Evolutionary conservation across 2,797 vertebrate genomes (phyloP).

Genomic region (Oryzias dopingdopingensis): DNA sequence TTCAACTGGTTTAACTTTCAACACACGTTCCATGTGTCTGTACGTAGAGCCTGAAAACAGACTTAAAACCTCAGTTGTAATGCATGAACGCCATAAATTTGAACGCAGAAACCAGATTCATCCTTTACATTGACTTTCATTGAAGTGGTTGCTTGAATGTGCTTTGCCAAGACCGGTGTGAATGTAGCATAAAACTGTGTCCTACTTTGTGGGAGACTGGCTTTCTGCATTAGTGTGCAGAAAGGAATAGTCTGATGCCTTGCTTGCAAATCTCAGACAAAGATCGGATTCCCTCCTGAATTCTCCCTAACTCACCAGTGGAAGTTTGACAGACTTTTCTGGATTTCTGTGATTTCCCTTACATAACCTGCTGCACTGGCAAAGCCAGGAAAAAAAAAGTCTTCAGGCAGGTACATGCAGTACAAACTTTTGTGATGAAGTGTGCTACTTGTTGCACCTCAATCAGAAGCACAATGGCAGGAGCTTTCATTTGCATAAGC

Average conservation of each 20-base stretch:
- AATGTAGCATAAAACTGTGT: slow-evolving; percentile 49
- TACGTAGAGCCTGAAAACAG: no score
- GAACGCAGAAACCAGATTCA: no score
- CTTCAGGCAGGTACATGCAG: slow-evolving; percentile 5
- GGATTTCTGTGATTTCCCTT: slow-evolving; percentile 47
- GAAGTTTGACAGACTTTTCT: slow-evolving; percentile 37
- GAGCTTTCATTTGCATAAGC: slow-evolving; percentile 33
- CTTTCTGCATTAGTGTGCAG: slow-evolving; percentile 52
- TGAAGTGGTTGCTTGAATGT: no score
- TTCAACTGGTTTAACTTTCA: no score
- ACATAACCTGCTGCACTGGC: slow-evolving; percentile 45
- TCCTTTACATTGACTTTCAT: no score
- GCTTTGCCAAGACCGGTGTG: no score
- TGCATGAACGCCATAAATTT: no score
- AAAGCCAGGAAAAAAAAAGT: slow-evolving; percentile 15
- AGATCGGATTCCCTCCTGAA: slow-evolving; percentile 29
- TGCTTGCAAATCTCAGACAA: slow-evolving; percentile 52
- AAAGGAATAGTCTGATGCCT: slow-evolving; percentile 44
- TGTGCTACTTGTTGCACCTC: slow-evolving; percentile 16
- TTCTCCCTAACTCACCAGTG: slow-evolving; percentile 40
- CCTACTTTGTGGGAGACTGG: slow-evolving; percentile 55
- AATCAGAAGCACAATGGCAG: slow-evolving; percentile 22
- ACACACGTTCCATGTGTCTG: no score
- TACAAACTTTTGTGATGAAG: slow-evolving; percentile 35
- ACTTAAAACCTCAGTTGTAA: no score